Base-by-base conservation (phyloP, 92 coral and sea anemone genomes). In the Paramuricea clavata region DNA sequence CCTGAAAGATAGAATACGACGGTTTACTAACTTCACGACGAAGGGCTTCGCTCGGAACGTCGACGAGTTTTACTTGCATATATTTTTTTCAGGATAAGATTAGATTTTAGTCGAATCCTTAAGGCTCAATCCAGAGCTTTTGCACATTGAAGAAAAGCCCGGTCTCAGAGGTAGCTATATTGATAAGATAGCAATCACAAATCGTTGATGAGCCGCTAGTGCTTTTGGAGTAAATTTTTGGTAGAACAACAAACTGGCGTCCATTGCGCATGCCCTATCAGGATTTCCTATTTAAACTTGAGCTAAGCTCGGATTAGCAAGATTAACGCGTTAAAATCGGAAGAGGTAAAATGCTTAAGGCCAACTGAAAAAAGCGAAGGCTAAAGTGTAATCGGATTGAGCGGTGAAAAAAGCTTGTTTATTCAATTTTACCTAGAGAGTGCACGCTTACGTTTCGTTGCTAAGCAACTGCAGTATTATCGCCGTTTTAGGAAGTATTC, bases 241-340 rank as follows among this genome's bases (percentile, higher is more conserved):
- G 0, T 32, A 49, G 0, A 23, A 23, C 21, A 23, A 74, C 30
- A 21, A 43, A 21, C 16, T 11, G 9, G 17, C 62, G 7, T 10
- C 32, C 54, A 43, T n/a, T n/a, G n/a, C n/a, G n/a, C 30, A 19
- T 19, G 44, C 28, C 31, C 50, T 60, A 13, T n/a, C 68, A 76
- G 82, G 82, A 76, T 76, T 76, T 76, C 82, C 82, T 49, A 30
- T 30, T 76, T 52, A 49, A 76, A 76, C 68, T 76, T 52, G n/a
- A 32, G 67, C 28, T 49, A 76, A 76, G 69, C 60, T 31, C 41
- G 30, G 47, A 76, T 76, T 76, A 76, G 12, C 10, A 23, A 32
- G 9, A 12, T 76, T 15, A 76, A 32, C 35, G 42, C 82, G 31
- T 52, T 35, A 76, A 50, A 76, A 60, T 76, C 82, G 82, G 82